Base-by-base conservation (phyloP, 2,113 vertebrate species). In the Baryphthengus martii region DNA sequence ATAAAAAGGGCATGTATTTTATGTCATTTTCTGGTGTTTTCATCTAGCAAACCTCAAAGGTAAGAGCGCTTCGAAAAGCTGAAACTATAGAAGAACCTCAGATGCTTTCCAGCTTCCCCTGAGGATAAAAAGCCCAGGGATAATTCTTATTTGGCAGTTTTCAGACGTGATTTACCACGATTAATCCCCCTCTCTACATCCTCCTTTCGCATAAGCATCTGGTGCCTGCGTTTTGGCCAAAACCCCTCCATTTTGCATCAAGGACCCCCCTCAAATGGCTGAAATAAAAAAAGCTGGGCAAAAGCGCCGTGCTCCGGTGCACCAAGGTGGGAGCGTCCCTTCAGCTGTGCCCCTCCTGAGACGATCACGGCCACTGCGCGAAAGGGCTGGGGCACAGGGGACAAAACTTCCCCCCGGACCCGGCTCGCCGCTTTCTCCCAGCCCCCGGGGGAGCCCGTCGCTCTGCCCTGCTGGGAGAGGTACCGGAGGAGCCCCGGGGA, bases 291-390 rank as follows among this genome's bases (percentile, higher is more conserved):
- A n/a, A n/a, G n/a, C n/a, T 45, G 45, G 45, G 45, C 16, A 19
- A 45, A 45, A 45, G 45, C 19, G 45, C 45, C 9, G 8, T 20
- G 35, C 53, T 11, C 25, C 1, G 5, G 8, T 13, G 35, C 24
- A 10, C 12, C 4, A 3, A 4, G 6, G 13, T 1, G 3, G 50
- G 8, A 17, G 11, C 3, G 19, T 5, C 17, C 50, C 28, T 29
- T 14, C 29, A 52, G 35, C 37, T 12, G 24, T 28, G 45, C 49
- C 26, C 56, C 31, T 2, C 2, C 3, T 3, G 12, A 6, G n/a
- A n/a, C 2, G 2, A 39, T 12, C 33, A 3, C 2, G 26, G 33
- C 53, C 10, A 7, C 65, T 21, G 33, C 44, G 23, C 39, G n/a
- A 73, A 17, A 5, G 13, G 25, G 13, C 13, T 47, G 66, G 72